Base-by-base conservation (phyloP, 2,113 vertebrate genomes). In the Corythornis madagascariensis region DNA sequence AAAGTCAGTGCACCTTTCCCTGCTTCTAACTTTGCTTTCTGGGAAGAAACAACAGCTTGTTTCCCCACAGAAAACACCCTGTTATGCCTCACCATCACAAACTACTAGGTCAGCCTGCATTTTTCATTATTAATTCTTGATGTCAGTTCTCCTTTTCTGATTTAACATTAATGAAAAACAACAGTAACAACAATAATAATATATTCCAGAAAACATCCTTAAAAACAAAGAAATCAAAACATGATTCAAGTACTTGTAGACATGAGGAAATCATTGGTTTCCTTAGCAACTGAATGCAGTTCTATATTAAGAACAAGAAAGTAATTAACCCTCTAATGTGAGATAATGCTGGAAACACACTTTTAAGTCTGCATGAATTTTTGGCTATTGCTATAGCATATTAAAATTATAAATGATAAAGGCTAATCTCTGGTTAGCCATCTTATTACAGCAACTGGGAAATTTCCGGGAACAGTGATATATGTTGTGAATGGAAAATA, bases 301-400 rank as follows among this genome's bases (percentile, higher is more conserved):
- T 95, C 94, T 96, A 93, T 93, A 93, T 89, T 96, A 95, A 88
- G 96, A 97, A 95, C 90, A 89, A 95, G 89, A 79, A 94, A 95
- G 91, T 86, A 95, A 97, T 97, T 97, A 96, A 96, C 93, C 79
- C 82, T 95, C 88, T 95, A 96, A 96, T 92, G 78, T 88, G 75
- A 95, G 81, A 90, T 95, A 96, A 95, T 89, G 65, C 70, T 95
- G 70, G 56, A 95, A 96, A 88, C 48, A 93, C 81, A 95, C 17
- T 6, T 85, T 95, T 92, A 78, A 89, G 40, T 86, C 89, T 84
- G 55, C n/a, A 74, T 79, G 66, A 88, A 47, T 86, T 76, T 96
- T 90, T 90, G 28, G 8, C 33, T 89, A 60, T 86, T 91, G n/a
- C 48, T 78, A 28, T 76, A 77, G 22, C 31, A 78, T 71, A 88